phyloP scores from a whole-genome alignment of 2,888 invertebrate species.

The Eristalis intricaria region DNA sequence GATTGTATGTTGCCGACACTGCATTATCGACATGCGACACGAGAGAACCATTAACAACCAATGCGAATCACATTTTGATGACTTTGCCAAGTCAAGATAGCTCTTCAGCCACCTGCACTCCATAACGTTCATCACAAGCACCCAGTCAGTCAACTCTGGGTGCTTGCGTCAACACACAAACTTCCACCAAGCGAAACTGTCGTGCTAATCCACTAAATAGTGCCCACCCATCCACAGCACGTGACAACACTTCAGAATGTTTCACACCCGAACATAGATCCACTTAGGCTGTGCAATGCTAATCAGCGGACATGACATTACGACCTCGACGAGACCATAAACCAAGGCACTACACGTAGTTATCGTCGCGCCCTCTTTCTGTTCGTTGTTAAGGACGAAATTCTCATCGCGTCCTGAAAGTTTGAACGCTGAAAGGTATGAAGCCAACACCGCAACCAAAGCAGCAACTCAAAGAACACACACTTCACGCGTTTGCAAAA shows the following conservation, averaged over 20 bases:
- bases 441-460: background rate
- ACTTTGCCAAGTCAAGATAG: too few species aligned
- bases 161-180: background rate
- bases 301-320: slow-evolving; percentile 46
- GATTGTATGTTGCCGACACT: too few species aligned
- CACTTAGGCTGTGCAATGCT: slow-evolving; percentile 20
- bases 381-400: slow-evolving; percentile 32
- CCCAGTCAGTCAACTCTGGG: background rate
- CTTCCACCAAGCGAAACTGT: background rate
- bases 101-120: background rate
- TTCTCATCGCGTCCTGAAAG: slow-evolving; percentile 44
- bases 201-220: background rate
- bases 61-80: too few species aligned
- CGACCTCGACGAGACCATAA: slow-evolving; percentile 34
- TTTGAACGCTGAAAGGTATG: slow-evolving; percentile 18
- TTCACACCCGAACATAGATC: background rate
- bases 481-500: slow-evolving; percentile 55
- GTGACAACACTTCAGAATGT: slow-evolving; percentile 23
- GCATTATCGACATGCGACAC: too few species aligned
- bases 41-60: too few species aligned
- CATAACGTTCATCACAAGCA: background rate
- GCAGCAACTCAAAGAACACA: slow-evolving; percentile 24
- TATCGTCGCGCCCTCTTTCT: slow-evolving; percentile 1
- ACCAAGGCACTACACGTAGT: slow-evolving; percentile 33
- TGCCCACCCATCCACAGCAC: background rate